These are phyloP conservation scores for Thysanoteuthis rhombus DNA, from an alignment of 2,888 invertebrate species.

Conservation along the genomic window DNA sequence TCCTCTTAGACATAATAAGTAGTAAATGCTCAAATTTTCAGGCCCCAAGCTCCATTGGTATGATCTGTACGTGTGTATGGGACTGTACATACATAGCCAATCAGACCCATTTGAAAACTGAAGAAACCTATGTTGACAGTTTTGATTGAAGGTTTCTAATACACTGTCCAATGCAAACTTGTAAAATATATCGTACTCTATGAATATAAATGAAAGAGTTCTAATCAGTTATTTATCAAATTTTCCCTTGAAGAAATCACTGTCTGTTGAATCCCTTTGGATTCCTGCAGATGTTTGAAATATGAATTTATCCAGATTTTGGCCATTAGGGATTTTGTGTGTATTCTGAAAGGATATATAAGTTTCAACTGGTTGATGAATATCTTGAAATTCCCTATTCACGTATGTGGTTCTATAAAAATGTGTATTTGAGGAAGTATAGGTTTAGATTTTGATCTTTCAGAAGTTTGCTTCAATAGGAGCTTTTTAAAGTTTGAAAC, in stretches of 20 bases:
- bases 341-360: neutral
- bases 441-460: neutral
- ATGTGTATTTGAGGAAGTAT: neutral
- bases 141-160: no score
- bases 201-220: neutral
- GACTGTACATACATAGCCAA: no score
- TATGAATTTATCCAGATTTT: neutral
- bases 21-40: no score
- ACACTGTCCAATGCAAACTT: neutral
- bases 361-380: neutral
- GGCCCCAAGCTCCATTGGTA: no score
- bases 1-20: no score
- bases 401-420: neutral
- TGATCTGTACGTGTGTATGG: no score
- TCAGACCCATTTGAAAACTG: no score
- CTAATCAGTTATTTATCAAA: neutral
- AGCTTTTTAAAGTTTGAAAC: neutral
- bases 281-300: neutral
- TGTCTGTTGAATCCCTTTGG: neutral
- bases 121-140: no score
- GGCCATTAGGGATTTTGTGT: neutral
- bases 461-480: neutral
- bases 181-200: neutral
- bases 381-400: neutral
- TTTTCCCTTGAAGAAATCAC: neutral